Base-by-base conservation (phyloP, 2,888 invertebrate species). In the Sicus ferrugineus region DNA sequence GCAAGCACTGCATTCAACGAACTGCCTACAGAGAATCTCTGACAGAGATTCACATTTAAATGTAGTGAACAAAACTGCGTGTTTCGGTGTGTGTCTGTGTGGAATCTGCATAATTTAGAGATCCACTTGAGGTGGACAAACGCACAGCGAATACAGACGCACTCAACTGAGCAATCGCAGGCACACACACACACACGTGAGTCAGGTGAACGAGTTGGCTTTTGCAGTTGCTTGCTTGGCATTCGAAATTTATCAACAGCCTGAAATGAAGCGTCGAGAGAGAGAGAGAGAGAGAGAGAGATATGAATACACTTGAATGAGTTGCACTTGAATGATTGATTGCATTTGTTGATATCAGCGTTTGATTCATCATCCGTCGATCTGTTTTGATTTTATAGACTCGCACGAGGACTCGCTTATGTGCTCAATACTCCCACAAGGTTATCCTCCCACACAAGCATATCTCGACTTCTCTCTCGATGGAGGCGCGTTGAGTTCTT, bases 21-120 rank as follows among this genome's bases (percentile, higher is more conserved):
- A 1, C 14, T 9, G 11, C 38, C 5, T 5, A 11, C 7, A 34
- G 7, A 34, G 38, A 34, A 11, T 34, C 5, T 34, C 11, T 34
- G 7, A 34, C 7, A 11, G 11, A 34, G 38, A 5, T 11, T 34
- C 38, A 11, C 38, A 34, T 9, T 5, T 34, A 34, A 34, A 9
- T 9, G 46, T 5, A 9, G 11, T 14, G 14, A 16, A 16, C n/a
- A 5, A 14, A n/a, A 16, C 11, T 46, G 46, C n/a, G 5, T 46
- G 3, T 46, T 1, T 46, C 11, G 11, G 46, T n/a, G n/a, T 46
- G n/a, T 5, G n/a, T 11, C n/a, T 46, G 11, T 46, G n/a, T n/a
- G n/a, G n/a, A 79, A 80, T 80, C 80, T 79, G 74, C 80, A 79
- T 79, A 79, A 80, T 80, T 80, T 80, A 77, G 31, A 48, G 30